Conservation (phyloP, 2,888 invertebrate genomes). For the Spisula solida region DNA sequence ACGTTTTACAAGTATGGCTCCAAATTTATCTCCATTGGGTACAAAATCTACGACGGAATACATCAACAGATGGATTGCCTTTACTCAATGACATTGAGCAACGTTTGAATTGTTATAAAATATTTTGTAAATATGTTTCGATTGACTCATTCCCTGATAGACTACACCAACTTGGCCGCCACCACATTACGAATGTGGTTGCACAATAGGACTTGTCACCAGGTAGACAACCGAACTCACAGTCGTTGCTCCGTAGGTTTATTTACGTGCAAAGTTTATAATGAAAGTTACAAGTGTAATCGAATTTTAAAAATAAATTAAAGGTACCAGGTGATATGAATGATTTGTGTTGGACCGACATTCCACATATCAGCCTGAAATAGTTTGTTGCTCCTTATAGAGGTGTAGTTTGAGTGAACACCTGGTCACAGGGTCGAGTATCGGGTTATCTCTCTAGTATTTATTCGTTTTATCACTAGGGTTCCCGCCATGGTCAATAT, state of each 20-base stretch:
- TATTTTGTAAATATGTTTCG: constrained; percentile 62
- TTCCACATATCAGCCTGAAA: constrained; percentile 63
- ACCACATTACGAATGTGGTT: constrained; percentile 39
- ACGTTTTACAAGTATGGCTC: constrained; percentile 16
- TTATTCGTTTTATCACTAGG: constrained; percentile 42
- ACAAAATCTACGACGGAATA: constrained; percentile 21
- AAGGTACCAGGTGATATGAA: constrained; percentile 61
- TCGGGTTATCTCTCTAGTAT: constrained; percentile 21
- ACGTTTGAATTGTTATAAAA: constrained; percentile 53
- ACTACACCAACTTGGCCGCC: constrained; percentile 44
- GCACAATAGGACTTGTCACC: constrained; percentile 60
- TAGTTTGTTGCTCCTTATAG: constrained; percentile 39
- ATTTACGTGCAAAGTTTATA: constrained; percentile 61
- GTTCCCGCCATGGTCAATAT: constrained; percentile 13
- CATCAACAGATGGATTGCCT: constrained; percentile 38
- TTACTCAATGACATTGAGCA: constrained; percentile 40
- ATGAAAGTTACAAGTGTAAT: constrained; percentile 61
- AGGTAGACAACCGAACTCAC: constrained; percentile 34
- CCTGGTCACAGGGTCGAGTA: constrained; percentile 50
- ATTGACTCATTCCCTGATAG: constrained; percentile 62
- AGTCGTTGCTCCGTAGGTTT: constrained; percentile 53
- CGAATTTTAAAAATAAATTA: constrained; percentile 73
- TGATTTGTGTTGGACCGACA: constrained; percentile 53
- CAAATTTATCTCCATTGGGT: not conserved
- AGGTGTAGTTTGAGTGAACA: constrained; percentile 22